Percentiles rank a stretch among this genome's conserved stretches.
These are phyloP conservation scores for Ictalurus punctatus DNA, from an alignment of 2,113 vertebrate species.

Conservation along the genomic window DNA sequence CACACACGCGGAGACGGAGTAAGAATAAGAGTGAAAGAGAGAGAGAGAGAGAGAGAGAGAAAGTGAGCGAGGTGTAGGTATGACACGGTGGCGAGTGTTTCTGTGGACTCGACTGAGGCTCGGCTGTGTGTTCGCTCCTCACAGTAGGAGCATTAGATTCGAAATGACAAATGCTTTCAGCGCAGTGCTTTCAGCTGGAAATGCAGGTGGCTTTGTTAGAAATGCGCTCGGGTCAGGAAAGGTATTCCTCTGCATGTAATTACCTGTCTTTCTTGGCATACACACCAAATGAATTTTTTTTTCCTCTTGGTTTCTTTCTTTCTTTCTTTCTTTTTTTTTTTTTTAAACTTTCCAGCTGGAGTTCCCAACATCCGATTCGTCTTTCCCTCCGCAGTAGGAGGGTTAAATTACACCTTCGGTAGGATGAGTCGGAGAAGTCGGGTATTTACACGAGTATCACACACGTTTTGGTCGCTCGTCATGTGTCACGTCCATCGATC, in stretches of 20 bases:
- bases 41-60: background rate
- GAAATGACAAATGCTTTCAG: constrained; percentile 62
- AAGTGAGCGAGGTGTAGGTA: constrained; percentile 21
- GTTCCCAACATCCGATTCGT: constrained; percentile 49
- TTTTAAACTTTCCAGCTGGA: constrained; percentile 32
- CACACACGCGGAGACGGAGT: background rate
- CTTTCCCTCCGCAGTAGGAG: constrained; percentile 42
- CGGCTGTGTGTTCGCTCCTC: constrained; percentile 38
- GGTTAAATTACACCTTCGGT: constrained; percentile 59
- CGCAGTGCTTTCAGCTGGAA: constrained; percentile 60
- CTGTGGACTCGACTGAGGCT: constrained; percentile 23
- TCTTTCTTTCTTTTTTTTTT: background rate
- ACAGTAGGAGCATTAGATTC: constrained; percentile 52
- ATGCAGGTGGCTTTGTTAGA: constrained; percentile 65
- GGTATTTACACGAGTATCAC: constrained; percentile 19
- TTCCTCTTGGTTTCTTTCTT: background rate
- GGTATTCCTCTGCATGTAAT: constrained; percentile 63
- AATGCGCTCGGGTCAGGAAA: constrained; percentile 50
- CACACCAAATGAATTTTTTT: constrained; percentile 57
- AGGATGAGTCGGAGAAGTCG: constrained; percentile 36
- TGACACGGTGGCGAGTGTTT: constrained; percentile 31
- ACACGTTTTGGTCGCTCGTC: background rate
- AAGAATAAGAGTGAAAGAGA: background rate
- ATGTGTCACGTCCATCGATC: background rate
- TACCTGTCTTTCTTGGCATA: constrained; percentile 57